Percentiles rank a stretch among this genome's conserved stretches.
Conservation (phyloP, 1,140 invertebrate species). For the Heliconius melpomene region DNA sequence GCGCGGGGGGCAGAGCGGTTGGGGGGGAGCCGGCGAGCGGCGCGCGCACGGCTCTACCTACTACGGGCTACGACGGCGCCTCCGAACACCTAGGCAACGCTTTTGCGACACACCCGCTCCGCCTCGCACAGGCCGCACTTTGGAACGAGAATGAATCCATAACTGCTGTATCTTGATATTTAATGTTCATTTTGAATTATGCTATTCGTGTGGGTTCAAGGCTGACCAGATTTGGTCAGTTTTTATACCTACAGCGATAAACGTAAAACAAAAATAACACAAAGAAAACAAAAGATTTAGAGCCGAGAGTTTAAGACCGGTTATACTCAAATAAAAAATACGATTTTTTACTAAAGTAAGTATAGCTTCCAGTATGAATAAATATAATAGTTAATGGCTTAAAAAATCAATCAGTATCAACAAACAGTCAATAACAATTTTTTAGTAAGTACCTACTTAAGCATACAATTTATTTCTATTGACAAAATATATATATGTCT, state of each 20-base stretch:
- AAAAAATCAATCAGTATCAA: neutral
- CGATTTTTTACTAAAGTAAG: constrained; percentile 12
- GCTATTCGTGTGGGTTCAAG: constrained; percentile 68
- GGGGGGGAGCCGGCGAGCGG: constrained; percentile 56
- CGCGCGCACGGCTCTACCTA: constrained; percentile 76
- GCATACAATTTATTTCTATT: neutral
- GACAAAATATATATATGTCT: neutral
- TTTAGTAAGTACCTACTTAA: neutral
- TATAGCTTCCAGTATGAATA: constrained; percentile 17
- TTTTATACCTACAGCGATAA: constrained; percentile 43
- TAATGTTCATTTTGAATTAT: constrained; percentile 55
- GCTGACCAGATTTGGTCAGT: constrained; percentile 56
- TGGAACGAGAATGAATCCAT: constrained; percentile 61
- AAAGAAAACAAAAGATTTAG: constrained; percentile 34
- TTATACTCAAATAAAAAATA: neutral
- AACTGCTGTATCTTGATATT: constrained; percentile 52
- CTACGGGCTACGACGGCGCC: constrained; percentile 74
- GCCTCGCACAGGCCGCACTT: constrained; percentile 43
- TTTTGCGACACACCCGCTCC: constrained; percentile 71
- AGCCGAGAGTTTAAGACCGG: constrained; percentile 29
- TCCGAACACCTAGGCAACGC: constrained; percentile 74
- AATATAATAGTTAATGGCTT: neutral
- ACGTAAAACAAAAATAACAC: constrained; percentile 43
- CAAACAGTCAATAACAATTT: neutral
- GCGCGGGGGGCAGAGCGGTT: constrained; percentile 47